phyloP scores from a whole-genome alignment of 2,797 vertebrate species.

The Hypotaenidia philippensis region DNA sequence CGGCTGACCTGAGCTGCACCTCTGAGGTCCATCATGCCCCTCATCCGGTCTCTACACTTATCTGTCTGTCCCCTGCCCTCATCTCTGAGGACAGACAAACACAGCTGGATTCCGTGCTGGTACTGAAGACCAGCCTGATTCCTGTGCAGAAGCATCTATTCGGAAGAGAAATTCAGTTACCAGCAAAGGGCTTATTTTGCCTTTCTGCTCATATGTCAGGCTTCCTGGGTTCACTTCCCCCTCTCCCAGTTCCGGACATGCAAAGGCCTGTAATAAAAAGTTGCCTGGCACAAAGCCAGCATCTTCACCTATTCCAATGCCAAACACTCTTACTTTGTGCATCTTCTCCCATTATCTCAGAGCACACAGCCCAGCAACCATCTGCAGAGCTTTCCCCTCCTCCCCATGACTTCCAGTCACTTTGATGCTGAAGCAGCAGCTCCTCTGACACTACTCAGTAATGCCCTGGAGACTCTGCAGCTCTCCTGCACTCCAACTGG shows the following conservation, averaged over 20 bases:
- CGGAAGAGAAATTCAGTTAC: not conserved
- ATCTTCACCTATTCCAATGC: constrained; percentile 15
- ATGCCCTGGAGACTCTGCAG: not conserved
- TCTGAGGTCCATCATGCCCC: not conserved
- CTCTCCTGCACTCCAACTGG: not conserved
- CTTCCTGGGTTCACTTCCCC: not conserved
- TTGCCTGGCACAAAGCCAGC: not conserved
- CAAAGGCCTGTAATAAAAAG: not conserved
- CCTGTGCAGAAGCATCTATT: not conserved
- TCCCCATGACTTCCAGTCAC: not conserved
- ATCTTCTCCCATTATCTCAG: constrained; percentile 11
- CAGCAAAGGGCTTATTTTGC: not conserved
- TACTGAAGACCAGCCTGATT: not conserved
- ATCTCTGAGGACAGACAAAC: not conserved
- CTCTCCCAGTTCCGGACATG: not conserved
- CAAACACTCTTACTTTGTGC: constrained; percentile 8
- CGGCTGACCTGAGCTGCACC: not conserved
- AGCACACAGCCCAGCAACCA: constrained; percentile 10
- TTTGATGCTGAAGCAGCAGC: not conserved
- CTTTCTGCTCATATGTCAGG: not conserved
- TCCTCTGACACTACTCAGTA: not conserved
- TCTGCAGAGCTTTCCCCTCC: constrained; percentile 28
- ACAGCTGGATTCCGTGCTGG: too few relatives aligned
- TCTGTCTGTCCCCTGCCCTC: not conserved
- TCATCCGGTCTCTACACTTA: not conserved